Evolutionary conservation across 30 jellyfish, hydroid and myxozoan genomes (phyloP).

Genomic region (Pelagia noctiluca): DNA sequence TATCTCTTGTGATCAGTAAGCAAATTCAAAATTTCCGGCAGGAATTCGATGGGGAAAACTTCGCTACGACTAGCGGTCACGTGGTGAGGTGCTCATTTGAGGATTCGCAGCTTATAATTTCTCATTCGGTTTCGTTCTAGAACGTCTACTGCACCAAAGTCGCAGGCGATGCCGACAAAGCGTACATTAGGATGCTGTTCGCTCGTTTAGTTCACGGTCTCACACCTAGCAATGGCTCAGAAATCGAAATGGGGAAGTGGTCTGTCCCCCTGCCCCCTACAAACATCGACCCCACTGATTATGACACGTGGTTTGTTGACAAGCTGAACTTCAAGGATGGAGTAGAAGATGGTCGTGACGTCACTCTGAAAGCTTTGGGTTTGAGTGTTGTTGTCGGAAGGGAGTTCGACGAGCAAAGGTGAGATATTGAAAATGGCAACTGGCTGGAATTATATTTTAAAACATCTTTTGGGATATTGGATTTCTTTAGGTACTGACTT

Average conservation of each 20-base stretch:
- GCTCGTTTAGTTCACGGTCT: conserved; percentile 23
- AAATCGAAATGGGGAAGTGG: conserved; percentile 61
- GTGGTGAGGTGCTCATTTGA: too few relatives aligned
- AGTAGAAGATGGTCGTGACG: conserved; percentile 7
- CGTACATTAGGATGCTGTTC: conserved; percentile 22
- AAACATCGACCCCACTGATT: conserved; percentile 76
- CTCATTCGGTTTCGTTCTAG: too few relatives aligned
- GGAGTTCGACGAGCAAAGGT: conserved; percentile 53
- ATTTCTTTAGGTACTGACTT: neutral
- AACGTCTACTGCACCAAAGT: conserved; percentile 57
- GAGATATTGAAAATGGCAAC: neutral
- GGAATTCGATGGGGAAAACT: too few relatives aligned
- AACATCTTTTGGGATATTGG: neutral
- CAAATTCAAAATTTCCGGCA: too few relatives aligned
- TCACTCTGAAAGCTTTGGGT: conserved; percentile 30
- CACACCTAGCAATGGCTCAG: conserved; percentile 41
- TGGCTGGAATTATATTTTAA: neutral
- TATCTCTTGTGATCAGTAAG: too few relatives aligned
- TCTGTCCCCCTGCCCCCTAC: conserved; percentile 83
- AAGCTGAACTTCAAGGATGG: too few relatives aligned
- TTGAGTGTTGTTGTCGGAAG: conserved; percentile 13
- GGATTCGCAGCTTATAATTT: too few relatives aligned
- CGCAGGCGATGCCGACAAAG: conserved; percentile 17
- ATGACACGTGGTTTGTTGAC: conserved; percentile 67
- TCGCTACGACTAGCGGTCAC: too few relatives aligned